Percentiles rank a stretch among this genome's conserved stretches.
These are phyloP conservation scores for Brachionus plicatilis DNA, from an alignment of 1,140 invertebrate genomes.

Conservation along the genomic window DNA sequence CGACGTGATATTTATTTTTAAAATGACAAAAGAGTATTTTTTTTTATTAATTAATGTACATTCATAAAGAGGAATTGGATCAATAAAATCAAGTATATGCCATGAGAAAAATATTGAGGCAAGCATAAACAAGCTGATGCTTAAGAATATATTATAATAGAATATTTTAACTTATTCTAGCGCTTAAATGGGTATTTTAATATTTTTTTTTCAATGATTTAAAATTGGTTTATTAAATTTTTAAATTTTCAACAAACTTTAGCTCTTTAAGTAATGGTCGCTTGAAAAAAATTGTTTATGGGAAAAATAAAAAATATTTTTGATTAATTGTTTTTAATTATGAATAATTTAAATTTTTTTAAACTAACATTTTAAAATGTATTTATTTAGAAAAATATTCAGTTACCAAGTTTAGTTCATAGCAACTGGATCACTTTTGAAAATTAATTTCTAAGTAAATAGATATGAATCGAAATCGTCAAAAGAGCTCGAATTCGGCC, in stretches of 20 bases:
- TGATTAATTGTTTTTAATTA: neutral
- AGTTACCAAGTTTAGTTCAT: neutral
- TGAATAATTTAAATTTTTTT: neutral
- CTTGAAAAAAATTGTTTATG: neutral
- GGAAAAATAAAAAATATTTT: neutral
- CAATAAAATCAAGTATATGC: neutral
- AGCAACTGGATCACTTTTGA: neutral
- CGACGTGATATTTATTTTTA: neutral
- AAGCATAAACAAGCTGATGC: neutral
- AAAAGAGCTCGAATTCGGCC: neutral
- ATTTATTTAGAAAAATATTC: neutral
- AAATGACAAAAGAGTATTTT: neutral
- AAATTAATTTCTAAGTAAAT: neutral
- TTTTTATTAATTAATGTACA: neutral
- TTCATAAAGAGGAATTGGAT: neutral
- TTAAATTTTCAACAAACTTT: neutral
- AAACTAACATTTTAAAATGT: neutral
- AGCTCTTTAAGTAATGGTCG: neutral
- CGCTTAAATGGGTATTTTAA: neutral
- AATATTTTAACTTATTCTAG: neutral
- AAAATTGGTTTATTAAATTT: neutral
- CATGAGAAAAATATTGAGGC: neutral
- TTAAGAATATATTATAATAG: neutral
- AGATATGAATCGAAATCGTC: constrained; percentile 10
- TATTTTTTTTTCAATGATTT: neutral